Evolutionary conservation across 1,140 invertebrate genomes (phyloP).

Genomic region (Drosophila tropicalis): DNA sequence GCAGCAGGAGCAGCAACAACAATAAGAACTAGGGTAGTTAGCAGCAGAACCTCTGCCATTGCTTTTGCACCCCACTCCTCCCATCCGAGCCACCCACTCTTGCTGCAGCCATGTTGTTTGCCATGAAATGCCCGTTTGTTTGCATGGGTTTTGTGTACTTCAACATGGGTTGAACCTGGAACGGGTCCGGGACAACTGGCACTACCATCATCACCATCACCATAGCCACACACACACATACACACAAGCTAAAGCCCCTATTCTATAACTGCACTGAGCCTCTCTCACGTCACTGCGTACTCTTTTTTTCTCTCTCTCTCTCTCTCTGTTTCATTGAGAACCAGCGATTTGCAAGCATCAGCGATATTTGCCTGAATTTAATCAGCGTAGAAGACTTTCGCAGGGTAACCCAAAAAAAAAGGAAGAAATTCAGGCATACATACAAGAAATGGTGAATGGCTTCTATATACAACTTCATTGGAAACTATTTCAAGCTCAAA

Average conservation of each 20-base stretch:
- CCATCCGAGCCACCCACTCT: not conserved
- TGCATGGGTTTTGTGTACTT: conserved; percentile 80
- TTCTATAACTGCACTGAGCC: conserved; percentile 27
- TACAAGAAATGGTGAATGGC: too few species aligned
- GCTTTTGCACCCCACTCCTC: not conserved
- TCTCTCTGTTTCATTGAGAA: conserved; percentile 48
- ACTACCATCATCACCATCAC: not conserved
- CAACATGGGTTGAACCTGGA: conserved; percentile 65
- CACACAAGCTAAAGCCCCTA: conserved; percentile 6
- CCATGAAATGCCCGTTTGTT: conserved; percentile 78
- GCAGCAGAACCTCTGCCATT: conserved; percentile 19
- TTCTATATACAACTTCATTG: too few species aligned
- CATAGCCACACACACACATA: conserved; percentile 15
- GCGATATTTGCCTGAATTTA: conserved; percentile 79
- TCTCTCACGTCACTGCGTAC: conserved; percentile 28
- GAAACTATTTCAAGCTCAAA: too few species aligned
- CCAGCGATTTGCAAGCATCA: conserved; percentile 74
- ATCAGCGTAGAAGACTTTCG: conserved; percentile 51
- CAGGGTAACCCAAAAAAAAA: not conserved
- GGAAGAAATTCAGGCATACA: too few species aligned
- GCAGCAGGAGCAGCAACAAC: conserved; percentile 13
- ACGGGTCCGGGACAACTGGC: not conserved
- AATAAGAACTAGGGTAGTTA: not conserved
- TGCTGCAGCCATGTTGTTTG: conserved; percentile 53
- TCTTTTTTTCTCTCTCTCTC: conserved; percentile 1